Conservation (phyloP, 2,888 invertebrate species). For the Dryocosmus kuriphilus region DNA sequence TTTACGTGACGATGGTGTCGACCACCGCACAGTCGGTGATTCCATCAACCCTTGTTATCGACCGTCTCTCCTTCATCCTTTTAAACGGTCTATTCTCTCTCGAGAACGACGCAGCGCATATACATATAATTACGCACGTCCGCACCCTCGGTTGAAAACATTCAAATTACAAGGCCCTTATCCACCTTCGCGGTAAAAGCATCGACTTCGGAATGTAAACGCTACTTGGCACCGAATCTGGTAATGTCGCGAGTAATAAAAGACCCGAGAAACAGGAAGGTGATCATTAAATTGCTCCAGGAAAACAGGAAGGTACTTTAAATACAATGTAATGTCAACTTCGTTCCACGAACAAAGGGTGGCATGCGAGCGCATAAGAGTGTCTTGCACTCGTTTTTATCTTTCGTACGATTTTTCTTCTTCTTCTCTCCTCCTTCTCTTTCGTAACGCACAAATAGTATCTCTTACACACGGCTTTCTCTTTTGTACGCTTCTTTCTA, state of each 20-base stretch:
- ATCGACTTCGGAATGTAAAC: slow-evolving; percentile 45
- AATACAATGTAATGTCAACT: slow-evolving; percentile 1
- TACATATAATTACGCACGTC: slow-evolving; percentile 57
- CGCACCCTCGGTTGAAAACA: slow-evolving; percentile 49
- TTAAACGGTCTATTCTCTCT: slow-evolving; percentile 56
- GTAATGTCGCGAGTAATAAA: slow-evolving; percentile 36
- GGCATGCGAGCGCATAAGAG: no score
- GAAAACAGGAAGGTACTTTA: slow-evolving; percentile 8
- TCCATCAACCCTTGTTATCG: slow-evolving; percentile 58
- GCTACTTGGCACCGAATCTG: slow-evolving; percentile 5
- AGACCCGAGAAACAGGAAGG: slow-evolving; percentile 5
- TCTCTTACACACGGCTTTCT: no score
- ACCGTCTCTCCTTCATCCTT: slow-evolving; percentile 52
- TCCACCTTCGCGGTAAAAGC: slow-evolving; percentile 53
- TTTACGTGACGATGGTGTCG: background rate
- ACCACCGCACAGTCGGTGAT: slow-evolving; percentile 36
- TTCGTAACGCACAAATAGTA: no score
- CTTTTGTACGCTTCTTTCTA: no score
- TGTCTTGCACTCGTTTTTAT: no score
- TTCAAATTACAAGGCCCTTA: slow-evolving; percentile 57
- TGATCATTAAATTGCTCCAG: slow-evolving; percentile 13
- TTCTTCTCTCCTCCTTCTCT: no score
- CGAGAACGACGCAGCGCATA: slow-evolving; percentile 43
- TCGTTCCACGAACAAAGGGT: background rate
- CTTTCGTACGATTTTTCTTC: no score